phyloP scores from a whole-genome alignment of 2,113 vertebrate species.

The Quiscalus mexicanus region DNA sequence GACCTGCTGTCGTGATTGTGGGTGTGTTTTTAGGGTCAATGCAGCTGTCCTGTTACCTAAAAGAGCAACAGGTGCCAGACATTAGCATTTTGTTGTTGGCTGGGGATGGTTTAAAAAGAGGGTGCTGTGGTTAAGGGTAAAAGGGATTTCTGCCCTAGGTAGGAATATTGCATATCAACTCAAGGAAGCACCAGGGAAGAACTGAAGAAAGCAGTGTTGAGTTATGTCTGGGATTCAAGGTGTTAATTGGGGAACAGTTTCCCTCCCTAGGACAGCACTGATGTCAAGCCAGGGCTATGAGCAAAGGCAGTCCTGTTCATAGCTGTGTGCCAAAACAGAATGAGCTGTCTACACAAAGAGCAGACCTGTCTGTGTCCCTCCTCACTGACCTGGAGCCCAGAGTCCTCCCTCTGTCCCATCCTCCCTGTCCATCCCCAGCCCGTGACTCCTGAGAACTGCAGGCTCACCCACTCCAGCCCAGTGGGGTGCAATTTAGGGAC shows the following conservation, averaged over 20 bases:
- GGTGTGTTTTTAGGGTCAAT: not conserved
- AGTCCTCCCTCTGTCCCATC: not conserved
- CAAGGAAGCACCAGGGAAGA: not conserved
- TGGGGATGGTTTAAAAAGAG: not conserved
- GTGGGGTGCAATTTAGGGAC: not conserved
- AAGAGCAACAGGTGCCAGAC: not conserved
- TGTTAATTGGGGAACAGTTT: not conserved
- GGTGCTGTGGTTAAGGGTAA: not conserved
- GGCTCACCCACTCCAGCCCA: accelerated
- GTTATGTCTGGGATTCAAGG: not conserved
- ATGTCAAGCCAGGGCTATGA: not conserved
- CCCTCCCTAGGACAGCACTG: accelerated
- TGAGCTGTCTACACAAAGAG: accelerated
- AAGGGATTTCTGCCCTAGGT: not conserved
- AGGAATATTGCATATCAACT: accelerated
- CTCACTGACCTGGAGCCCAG: not conserved
- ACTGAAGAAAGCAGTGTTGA: not conserved
- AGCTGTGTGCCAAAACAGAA: not conserved
- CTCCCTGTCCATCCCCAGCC: not conserved
- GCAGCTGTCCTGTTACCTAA: not conserved
- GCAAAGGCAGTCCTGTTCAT: not conserved
- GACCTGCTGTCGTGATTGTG: not conserved
- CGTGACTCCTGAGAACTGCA: not conserved
- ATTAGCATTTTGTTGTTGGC: not conserved
- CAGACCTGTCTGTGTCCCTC: accelerated